Evolutionary conservation across 1,140 invertebrate genomes (phyloP), one percentile per base, ranked within the genome.

Genomic region (Epicauta chinensis): DNA sequence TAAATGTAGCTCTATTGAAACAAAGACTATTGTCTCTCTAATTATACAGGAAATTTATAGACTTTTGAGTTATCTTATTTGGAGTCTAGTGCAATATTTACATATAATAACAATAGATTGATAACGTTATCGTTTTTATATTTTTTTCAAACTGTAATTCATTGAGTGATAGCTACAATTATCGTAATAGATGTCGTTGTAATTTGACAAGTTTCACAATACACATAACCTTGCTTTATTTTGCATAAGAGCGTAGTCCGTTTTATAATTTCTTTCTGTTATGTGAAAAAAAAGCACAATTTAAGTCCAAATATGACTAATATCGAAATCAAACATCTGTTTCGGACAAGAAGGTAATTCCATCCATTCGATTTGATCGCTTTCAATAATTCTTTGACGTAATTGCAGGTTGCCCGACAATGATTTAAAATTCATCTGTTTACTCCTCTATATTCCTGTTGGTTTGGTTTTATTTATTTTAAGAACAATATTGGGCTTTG

Each of bases 351-450:
- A 47, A 67, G 65, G 65, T 67, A 54, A 64, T 47, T 29, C 14
- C 9, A 3, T 3, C n/a, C 49, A 34, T 30, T 23, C 13, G 3
- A 41, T 36, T 16, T 32, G 35, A n/a, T 15, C 34, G 51, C 47
- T 55, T n/a, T 53, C 14, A 29, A 11, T 48, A 35, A 2, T 42
- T 54, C 14, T 35, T 15, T 38, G 43, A 55, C 74, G 51, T 65
- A 75, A 70, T 76, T 77, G 47, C 65, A 79, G 77, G 58, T 75
- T 78, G 66, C 67, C 69, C 38, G 71, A 74, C 37, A 73, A 73
- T 54, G 56, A 58, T 29, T 49, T 51, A 16, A 75, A 72, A 67
- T 62, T 73, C 16, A 37, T 76, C 16, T 71, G 73, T 51, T 71
- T 77, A 55, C 47, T 78, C 3, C 58, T 77, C 50, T 80, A 77